phyloP scores from a whole-genome alignment of 1,140 invertebrate species.

The Adelges cooleyi region DNA sequence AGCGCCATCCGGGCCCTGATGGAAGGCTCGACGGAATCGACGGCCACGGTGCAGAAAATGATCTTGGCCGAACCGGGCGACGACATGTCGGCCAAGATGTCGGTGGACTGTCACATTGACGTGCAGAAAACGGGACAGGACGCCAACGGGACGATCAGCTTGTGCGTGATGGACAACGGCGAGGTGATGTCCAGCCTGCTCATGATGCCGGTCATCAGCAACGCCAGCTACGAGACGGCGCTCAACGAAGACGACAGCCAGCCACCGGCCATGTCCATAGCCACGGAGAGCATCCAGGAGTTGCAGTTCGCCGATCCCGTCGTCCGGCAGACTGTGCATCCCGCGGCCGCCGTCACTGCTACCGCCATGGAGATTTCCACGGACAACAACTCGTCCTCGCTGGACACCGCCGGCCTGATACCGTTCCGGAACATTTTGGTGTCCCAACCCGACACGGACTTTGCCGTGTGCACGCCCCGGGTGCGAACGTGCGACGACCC shows the following conservation, averaged over 20 bases:
- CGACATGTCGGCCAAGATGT: slow-evolving; percentile 24
- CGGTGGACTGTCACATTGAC: slow-evolving; percentile 21
- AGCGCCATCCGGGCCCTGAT: slow-evolving; percentile 19
- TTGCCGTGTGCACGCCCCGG: not conserved
- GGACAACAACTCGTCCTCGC: not conserved
- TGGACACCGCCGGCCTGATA: not conserved
- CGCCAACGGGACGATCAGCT: slow-evolving; percentile 18
- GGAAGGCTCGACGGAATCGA: not conserved
- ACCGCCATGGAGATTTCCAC: slow-evolving; percentile 2
- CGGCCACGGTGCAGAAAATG: slow-evolving; percentile 8
- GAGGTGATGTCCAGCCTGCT: slow-evolving; percentile 25
- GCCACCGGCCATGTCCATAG: slow-evolving; percentile 24
- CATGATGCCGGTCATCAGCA: slow-evolving; percentile 20
- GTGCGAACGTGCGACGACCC: not conserved
- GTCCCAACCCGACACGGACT: slow-evolving; percentile 15
- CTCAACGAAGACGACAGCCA: slow-evolving; percentile 24
- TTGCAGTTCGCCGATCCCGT: slow-evolving; percentile 17
- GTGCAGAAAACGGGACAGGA: slow-evolving; percentile 24
- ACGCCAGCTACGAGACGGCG: slow-evolving; percentile 19
- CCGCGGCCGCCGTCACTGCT: no score
- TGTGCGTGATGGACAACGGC: slow-evolving; percentile 29
- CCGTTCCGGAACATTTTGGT: slow-evolving; percentile 10
- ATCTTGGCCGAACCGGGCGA: slow-evolving; percentile 20
- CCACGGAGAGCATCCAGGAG: slow-evolving; percentile 24
- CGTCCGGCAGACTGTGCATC: not conserved